Conservation (phyloP, 2,797 vertebrate species). For the Psittacula derbiana region DNA sequence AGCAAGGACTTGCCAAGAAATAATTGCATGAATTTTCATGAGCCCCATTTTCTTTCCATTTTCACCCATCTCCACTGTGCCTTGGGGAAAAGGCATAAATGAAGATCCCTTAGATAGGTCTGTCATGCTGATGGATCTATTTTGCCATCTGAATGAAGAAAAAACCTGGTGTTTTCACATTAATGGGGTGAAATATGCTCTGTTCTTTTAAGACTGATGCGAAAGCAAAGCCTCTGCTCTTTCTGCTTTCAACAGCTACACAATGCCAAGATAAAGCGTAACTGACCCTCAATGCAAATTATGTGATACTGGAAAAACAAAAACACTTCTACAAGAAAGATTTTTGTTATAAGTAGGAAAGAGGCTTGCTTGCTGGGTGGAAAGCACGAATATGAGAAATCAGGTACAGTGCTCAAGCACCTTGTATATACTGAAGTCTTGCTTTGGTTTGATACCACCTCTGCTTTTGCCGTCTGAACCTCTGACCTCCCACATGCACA, state of each 20-base stretch:
- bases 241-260: neutral
- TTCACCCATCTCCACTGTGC: neutral
- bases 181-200: neutral
- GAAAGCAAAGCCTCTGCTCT: neutral
- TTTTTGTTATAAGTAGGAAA: neutral
- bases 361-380: neutral
- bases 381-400: neutral
- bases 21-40: conserved; percentile 49
- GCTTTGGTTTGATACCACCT: neutral
- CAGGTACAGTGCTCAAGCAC: neutral
- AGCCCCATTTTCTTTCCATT: neutral
- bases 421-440: neutral
- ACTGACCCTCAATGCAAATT: conserved; percentile 4
- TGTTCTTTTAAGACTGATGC: neutral
- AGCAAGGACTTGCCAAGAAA: neutral
- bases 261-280: neutral
- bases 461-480: neutral
- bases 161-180: neutral
- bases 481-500: neutral
- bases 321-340: neutral
- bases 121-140: conserved; percentile 8
- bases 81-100: conserved; percentile 3
- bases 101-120: neutral
- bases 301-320: neutral
- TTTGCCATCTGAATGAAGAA: conserved; percentile 10